phyloP scores from a whole-genome alignment of 2,797 vertebrate species.

The Chaetodon trifasciatus region DNA sequence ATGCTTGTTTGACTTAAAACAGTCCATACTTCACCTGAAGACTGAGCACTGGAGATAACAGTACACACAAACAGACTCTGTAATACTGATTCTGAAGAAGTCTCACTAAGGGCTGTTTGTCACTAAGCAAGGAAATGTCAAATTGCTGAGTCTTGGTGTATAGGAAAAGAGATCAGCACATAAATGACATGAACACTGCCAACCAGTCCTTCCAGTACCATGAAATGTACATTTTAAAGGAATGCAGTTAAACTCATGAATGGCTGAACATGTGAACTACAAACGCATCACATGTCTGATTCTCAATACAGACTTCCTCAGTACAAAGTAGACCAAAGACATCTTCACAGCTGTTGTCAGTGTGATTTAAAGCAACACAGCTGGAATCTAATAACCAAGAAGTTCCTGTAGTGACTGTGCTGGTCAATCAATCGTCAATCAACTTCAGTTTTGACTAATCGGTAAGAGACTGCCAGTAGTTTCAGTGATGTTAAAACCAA shows the following conservation, averaged over 20 bases:
- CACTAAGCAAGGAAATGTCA: conserved; percentile 14
- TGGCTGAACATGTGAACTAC: not conserved
- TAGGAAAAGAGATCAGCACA: not conserved
- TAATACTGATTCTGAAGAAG: conserved; percentile 34
- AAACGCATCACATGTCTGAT: not conserved
- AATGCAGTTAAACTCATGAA: conserved; percentile 3
- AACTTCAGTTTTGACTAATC: not conserved
- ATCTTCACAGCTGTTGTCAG: conserved; percentile 26
- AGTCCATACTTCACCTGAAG: conserved; percentile 24
- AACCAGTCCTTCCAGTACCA: not conserved
- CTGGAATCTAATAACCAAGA: not conserved
- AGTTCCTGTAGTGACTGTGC: not conserved
- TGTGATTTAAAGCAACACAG: not conserved
- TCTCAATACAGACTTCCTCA: conserved; percentile 32
- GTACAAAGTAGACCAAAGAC: conserved; percentile 31
- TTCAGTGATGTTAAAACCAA: conserved; percentile 17
- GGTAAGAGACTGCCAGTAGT: not conserved
- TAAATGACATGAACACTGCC: not conserved
- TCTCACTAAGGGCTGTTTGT: conserved; percentile 8
- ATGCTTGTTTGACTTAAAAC: conserved; percentile 28
- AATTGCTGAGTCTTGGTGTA: not conserved
- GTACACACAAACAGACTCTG: conserved; percentile 26
- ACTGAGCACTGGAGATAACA: not conserved
- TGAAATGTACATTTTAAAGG: not conserved
- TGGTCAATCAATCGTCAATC: not conserved